Evolutionary conservation across 2,797 vertebrate genomes (phyloP).

Genomic region (Manis pentadactyla): DNA sequence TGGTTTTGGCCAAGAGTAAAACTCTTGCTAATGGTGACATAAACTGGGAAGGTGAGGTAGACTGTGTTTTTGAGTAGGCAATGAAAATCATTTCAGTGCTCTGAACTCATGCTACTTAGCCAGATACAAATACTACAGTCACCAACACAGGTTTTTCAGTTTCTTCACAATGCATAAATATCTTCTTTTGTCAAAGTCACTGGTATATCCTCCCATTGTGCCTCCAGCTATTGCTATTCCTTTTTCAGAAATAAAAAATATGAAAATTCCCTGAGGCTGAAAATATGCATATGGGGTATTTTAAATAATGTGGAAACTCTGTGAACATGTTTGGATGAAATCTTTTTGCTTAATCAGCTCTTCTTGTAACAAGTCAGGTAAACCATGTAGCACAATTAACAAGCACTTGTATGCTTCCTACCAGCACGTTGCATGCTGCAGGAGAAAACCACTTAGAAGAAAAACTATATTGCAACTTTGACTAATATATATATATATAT

Average conservation of each 20-base stretch:
- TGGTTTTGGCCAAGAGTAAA: neutral
- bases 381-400: neutral
- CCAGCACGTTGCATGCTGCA: neutral
- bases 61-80: neutral
- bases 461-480: neutral
- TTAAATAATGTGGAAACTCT: neutral
- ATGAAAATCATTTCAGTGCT: neutral
- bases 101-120: neutral
- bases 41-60: neutral
- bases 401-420: neutral
- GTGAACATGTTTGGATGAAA: neutral
- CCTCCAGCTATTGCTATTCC: neutral
- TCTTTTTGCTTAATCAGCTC: neutral
- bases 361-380: neutral
- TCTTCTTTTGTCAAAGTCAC: neutral
- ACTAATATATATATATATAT: neutral
- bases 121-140: neutral
- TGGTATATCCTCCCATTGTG: neutral
- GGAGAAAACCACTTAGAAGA: neutral
- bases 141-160: neutral
- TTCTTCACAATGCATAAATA: neutral
- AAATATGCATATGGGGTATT: neutral
- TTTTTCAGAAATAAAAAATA: neutral
- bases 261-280: neutral
- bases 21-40: neutral